phyloP scores from a whole-genome alignment of 1,140 invertebrate genomes.

The Pristionchus pacificus region DNA sequence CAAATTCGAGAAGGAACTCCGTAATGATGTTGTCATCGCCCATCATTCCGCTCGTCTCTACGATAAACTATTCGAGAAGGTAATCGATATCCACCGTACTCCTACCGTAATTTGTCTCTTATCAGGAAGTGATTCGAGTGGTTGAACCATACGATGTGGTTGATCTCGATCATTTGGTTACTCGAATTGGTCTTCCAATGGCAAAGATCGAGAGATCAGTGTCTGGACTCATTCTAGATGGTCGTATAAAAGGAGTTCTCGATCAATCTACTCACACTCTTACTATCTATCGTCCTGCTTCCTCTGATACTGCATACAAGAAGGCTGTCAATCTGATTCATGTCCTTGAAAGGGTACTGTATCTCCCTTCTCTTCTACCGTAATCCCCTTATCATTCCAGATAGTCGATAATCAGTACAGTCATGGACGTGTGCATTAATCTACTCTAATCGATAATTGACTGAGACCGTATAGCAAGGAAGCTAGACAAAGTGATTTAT shows the following conservation, averaged over 20 bases:
- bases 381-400: no score
- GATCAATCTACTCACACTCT: background rate
- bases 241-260: background rate
- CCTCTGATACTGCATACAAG: background rate
- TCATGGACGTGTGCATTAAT: no score
- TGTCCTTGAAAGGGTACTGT: background rate
- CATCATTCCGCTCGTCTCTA: background rate
- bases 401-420: no score
- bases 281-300: background rate
- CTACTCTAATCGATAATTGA: no score
- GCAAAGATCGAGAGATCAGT: background rate
- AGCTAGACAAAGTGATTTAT: no score
- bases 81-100: no score
- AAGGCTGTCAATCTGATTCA: background rate
- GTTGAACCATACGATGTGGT: background rate
- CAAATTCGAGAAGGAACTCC: background rate
- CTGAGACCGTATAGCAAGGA: no score
- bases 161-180: background rate
- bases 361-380: no score
- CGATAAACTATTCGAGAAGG: background rate
- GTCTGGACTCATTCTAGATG: background rate
- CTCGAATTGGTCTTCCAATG: background rate
- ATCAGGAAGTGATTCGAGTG: background rate
- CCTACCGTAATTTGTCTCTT: background rate
- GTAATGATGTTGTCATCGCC: background rate